These are phyloP conservation scores for Siphamia tubifer DNA, from an alignment of 2,113 vertebrate species.

Conservation along the genomic window DNA sequence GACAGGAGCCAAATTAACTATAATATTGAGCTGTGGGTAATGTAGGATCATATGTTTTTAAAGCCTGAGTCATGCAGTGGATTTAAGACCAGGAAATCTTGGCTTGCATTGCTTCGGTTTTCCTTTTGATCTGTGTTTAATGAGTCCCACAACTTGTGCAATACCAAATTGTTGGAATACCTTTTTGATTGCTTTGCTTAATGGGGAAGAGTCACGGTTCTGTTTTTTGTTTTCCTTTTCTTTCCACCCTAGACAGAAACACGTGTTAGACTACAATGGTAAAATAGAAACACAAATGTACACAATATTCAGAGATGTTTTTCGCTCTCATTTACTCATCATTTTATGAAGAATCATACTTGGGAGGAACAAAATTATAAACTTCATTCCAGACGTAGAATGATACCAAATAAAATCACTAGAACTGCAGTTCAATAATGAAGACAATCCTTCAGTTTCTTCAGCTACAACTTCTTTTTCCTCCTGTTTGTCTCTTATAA, in stretches of 20 bases:
- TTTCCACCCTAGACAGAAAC: background rate
- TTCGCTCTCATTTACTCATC: no score
- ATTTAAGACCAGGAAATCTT: background rate
- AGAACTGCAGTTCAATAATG: background rate
- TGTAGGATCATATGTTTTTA: background rate
- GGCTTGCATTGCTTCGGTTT: background rate
- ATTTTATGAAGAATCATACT: no score
- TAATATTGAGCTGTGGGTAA: no score
- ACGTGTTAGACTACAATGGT: background rate
- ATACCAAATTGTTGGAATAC: background rate
- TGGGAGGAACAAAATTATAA: no score
- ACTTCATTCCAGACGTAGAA: no score
- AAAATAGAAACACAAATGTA: background rate
- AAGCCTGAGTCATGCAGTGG: background rate
- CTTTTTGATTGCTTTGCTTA: background rate
- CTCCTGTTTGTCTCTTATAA: background rate
- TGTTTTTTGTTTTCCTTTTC: background rate
- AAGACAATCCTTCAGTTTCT: background rate
- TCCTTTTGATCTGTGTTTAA: background rate
- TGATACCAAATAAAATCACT: background rate
- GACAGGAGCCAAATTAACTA: no score
- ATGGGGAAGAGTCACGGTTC: background rate
- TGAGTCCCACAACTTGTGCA: background rate
- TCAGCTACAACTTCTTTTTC: background rate
- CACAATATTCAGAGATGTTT: no score